Conservation (phyloP, 2,888 invertebrate species). For the Litoditis marina region DNA sequence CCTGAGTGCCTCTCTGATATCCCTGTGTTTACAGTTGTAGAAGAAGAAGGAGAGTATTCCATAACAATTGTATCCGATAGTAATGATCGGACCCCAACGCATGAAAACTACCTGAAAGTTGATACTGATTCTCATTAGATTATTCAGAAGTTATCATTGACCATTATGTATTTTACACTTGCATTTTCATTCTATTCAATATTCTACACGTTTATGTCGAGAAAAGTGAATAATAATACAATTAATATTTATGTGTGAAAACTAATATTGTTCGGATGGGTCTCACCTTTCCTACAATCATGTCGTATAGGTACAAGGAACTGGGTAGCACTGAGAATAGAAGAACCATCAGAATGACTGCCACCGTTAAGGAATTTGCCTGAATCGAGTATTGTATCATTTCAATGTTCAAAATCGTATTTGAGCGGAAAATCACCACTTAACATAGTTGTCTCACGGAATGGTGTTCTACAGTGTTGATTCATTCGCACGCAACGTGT, state of each 20-base stretch:
- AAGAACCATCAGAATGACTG: constrained; percentile 39
- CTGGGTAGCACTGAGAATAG: constrained; percentile 45
- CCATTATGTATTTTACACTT: too few species aligned
- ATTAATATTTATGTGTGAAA: too few species aligned
- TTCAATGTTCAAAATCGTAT: too few species aligned
- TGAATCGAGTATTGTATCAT: constrained; percentile 15
- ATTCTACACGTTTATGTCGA: too few species aligned
- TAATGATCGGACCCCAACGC: constrained; percentile 44
- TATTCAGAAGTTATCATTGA: too few species aligned
- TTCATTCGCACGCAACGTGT: too few species aligned
- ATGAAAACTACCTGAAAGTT: constrained; percentile 34
- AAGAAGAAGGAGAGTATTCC: constrained; percentile 40
- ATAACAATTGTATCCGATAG: constrained; percentile 43
- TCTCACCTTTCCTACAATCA: constrained; percentile 32
- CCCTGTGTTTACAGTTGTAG: constrained; percentile 41
- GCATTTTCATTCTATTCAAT: too few species aligned
- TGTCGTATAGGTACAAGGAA: constrained; percentile 38
- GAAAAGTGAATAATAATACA: too few species aligned
- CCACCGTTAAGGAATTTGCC: constrained; percentile 40
- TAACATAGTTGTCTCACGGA: too few species aligned
- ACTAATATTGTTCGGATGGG: too few species aligned
- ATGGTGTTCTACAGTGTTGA: too few species aligned
- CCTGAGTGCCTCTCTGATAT: constrained; percentile 36
- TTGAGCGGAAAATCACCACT: too few species aligned
- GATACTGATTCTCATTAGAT: background rate